These are phyloP conservation scores for Exaiptasia diaphana DNA, from an alignment of 64 coral and sea anemone species.

Conservation along the genomic window DNA sequence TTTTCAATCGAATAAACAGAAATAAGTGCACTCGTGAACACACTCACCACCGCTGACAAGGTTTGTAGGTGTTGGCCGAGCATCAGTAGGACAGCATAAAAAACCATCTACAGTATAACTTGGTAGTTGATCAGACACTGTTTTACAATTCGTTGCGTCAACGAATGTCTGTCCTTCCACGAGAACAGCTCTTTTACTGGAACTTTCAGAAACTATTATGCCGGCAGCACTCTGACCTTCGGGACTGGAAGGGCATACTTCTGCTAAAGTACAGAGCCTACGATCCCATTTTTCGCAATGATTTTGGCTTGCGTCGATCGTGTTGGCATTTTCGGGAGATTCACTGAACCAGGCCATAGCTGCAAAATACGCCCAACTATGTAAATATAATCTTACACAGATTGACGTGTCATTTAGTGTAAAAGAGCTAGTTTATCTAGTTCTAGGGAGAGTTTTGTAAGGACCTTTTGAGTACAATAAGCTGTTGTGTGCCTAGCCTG, in stretches of 20 bases:
- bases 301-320: background rate
- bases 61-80: conserved; percentile 6
- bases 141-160: conserved; percentile 16
- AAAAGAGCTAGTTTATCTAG: no score
- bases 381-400: no score
- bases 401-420: no score
- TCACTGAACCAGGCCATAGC: conserved; percentile 38
- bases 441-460: no score
- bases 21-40: no score
- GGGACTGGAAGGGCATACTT: conserved; percentile 59
- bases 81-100: conserved; percentile 20
- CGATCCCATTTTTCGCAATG: conserved; percentile 17
- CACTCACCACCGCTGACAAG: conserved; percentile 22
- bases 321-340: background rate
- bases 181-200: background rate
- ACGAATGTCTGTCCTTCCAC: background rate
- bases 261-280: conserved; percentile 23
- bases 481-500: no score
- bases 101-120: conserved; percentile 7
- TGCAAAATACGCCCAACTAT: no score
- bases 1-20: no score
- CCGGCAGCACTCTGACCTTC: conserved; percentile 35
- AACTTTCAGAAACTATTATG: background rate
- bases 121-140: background rate
- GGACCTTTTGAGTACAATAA: no score